Evolutionary conservation across 1,140 invertebrate genomes (phyloP).

Genomic region (Melipona quadrifasciata): DNA sequence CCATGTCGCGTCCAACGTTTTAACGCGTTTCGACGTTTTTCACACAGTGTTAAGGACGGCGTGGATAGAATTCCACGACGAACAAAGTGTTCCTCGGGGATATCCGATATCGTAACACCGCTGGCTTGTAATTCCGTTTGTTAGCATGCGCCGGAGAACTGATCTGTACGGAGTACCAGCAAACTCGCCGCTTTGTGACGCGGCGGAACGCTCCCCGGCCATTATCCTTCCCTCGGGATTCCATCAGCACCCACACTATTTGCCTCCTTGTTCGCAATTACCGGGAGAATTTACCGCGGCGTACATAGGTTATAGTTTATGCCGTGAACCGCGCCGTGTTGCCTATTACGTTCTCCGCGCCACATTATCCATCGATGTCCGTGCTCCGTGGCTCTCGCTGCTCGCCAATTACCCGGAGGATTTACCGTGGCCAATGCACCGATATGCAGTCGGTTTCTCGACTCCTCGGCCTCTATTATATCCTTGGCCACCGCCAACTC

Average conservation of each 20-base stretch:
- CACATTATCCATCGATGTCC: constrained; percentile 54
- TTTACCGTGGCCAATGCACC: constrained; percentile 66
- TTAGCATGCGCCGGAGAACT: constrained; percentile 11
- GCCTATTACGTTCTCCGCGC: constrained; percentile 49
- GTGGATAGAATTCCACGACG: background rate
- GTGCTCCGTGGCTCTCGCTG: constrained; percentile 8
- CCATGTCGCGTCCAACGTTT: background rate
- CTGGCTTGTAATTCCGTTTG: constrained; percentile 34
- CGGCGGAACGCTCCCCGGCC: constrained; percentile 23
- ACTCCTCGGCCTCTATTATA: constrained; percentile 54
- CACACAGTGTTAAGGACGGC: background rate
- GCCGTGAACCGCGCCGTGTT: constrained; percentile 19
- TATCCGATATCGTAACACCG: constrained; percentile 13
- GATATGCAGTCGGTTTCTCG: constrained; percentile 60
- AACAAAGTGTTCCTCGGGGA: background rate
- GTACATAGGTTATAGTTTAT: constrained; percentile 38
- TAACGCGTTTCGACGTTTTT: background rate
- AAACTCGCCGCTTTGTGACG: constrained; percentile 16
- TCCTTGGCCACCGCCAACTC: constrained; percentile 57
- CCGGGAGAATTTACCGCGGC: constrained; percentile 57
- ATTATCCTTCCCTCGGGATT: constrained; percentile 52
- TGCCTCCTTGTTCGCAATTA: constrained; percentile 47
- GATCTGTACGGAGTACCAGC: background rate
- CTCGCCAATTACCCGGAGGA: constrained; percentile 60
- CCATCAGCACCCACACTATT: constrained; percentile 57